Evolutionary conservation across 1,140 invertebrate species (phyloP).

Genomic region (Epicauta chinensis): DNA sequence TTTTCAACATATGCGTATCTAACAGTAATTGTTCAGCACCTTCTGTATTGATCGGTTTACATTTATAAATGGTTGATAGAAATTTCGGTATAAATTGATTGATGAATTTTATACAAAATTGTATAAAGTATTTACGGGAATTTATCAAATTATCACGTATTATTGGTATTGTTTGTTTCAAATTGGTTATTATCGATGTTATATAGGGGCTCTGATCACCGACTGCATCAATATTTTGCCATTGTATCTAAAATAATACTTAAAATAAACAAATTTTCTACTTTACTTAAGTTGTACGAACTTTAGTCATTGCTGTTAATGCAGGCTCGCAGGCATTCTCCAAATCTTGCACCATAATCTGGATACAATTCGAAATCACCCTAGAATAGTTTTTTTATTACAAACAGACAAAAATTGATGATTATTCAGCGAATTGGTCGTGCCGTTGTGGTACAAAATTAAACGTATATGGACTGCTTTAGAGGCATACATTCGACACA

Average conservation of each 20-base stretch:
- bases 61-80: slow-evolving; percentile 89
- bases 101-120: slow-evolving; percentile 95
- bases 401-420: background rate
- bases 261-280: background rate
- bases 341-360: slow-evolving; percentile 90
- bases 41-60: slow-evolving; percentile 85
- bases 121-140: slow-evolving; percentile 96
- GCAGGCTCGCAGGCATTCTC: slow-evolving; percentile 92
- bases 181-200: slow-evolving; percentile 78
- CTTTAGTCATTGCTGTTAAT: slow-evolving; percentile 86
- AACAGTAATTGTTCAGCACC: slow-evolving; percentile 96
- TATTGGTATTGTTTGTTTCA: slow-evolving; percentile 82
- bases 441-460: no score
- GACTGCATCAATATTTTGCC: slow-evolving; percentile 87
- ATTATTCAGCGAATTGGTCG: no score
- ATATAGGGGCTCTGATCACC: slow-evolving; percentile 97
- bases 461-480: no score
- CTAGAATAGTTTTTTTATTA: no score
- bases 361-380: slow-evolving; percentile 87
- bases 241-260: slow-evolving; percentile 62
- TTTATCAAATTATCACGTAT: slow-evolving; percentile 89
- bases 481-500: no score
- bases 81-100: slow-evolving; percentile 95
- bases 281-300: slow-evolving; percentile 43
- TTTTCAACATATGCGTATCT: slow-evolving; percentile 97